These are phyloP conservation scores for Mythimna albipuncta DNA, from an alignment of 2,888 invertebrate species.

Conservation along the genomic window DNA sequence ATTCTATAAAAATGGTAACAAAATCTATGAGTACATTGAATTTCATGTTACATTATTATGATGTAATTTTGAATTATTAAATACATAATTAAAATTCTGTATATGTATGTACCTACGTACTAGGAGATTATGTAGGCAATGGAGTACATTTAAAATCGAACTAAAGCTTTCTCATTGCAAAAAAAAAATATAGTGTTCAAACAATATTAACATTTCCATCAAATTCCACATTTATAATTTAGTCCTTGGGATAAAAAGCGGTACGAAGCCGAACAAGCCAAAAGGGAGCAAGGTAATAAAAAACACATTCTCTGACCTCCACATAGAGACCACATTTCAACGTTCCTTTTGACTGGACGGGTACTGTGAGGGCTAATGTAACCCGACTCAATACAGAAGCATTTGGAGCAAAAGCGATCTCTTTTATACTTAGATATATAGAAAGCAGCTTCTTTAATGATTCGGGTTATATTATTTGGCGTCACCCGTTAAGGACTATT, in stretches of 20 bases:
- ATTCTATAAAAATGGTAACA: constrained; percentile 60
- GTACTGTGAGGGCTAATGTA: constrained; percentile 69
- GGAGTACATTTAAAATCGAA: constrained; percentile 21
- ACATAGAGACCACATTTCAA: constrained; percentile 56
- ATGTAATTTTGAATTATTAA: constrained; percentile 27
- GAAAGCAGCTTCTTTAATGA: constrained; percentile 78
- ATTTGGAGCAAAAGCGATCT: constrained; percentile 69
- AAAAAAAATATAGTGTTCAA: constrained; percentile 7
- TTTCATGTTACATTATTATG: constrained; percentile 29
- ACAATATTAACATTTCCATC: constrained; percentile 9
- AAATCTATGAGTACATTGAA: constrained; percentile 35
- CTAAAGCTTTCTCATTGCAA: constrained; percentile 16
- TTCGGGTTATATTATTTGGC: constrained; percentile 68
- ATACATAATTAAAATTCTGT: constrained; percentile 6
- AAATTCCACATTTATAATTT: constrained; percentile 25
- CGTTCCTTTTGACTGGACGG: constrained; percentile 81
- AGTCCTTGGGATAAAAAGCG: constrained; percentile 44
- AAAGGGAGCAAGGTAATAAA: constrained; percentile 63
- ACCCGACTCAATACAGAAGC: constrained; percentile 74
- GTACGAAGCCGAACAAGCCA: constrained; percentile 67
- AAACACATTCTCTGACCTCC: constrained; percentile 42
- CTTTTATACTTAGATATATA: constrained; percentile 74
- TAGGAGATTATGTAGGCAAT: constrained; percentile 27
- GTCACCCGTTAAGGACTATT: constrained; percentile 57
- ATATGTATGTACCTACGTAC: constrained; percentile 12